Evolutionary conservation across 2,888 invertebrate genomes (phyloP).

Genomic region (Acrobasis consociella): DNA sequence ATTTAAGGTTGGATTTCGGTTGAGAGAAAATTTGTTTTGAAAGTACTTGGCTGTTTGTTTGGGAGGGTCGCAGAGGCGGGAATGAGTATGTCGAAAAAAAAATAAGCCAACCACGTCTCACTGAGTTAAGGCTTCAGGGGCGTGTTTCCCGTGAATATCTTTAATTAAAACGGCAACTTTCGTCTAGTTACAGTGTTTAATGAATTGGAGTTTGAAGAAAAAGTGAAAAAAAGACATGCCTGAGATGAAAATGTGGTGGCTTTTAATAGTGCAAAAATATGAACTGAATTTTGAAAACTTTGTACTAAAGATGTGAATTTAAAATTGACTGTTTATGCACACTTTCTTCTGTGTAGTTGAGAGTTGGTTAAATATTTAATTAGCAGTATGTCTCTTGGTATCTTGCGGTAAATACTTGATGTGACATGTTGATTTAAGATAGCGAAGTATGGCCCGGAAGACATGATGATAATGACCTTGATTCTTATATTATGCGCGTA

Average conservation of each 20-base stretch:
- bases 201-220: conserved; percentile 67
- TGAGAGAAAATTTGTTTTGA: conserved; percentile 64
- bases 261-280: conserved; percentile 18
- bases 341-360: not conserved
- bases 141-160: conserved; percentile 76
- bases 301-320: not conserved
- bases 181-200: conserved; percentile 56
- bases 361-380: not conserved
- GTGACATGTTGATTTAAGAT: too few relatives aligned
- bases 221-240: conserved; percentile 43
- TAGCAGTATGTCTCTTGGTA: not conserved
- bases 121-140: conserved; percentile 78
- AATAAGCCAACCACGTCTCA: conserved; percentile 82
- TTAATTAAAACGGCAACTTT: conserved; percentile 79
- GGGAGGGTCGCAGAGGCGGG: conserved; percentile 82
- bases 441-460: too few relatives aligned
- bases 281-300: not conserved
- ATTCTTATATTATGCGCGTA: too few relatives aligned
- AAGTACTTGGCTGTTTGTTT: conserved; percentile 80
- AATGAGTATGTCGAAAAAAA: conserved; percentile 81
- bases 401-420: too few relatives aligned
- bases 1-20: conserved; percentile 30
- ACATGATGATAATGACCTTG: too few relatives aligned
- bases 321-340: not conserved
- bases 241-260: conserved; percentile 36